Base-by-base conservation (phyloP, 92 coral and sea anemone genomes). In the Zoanthus solanderi region DNA sequence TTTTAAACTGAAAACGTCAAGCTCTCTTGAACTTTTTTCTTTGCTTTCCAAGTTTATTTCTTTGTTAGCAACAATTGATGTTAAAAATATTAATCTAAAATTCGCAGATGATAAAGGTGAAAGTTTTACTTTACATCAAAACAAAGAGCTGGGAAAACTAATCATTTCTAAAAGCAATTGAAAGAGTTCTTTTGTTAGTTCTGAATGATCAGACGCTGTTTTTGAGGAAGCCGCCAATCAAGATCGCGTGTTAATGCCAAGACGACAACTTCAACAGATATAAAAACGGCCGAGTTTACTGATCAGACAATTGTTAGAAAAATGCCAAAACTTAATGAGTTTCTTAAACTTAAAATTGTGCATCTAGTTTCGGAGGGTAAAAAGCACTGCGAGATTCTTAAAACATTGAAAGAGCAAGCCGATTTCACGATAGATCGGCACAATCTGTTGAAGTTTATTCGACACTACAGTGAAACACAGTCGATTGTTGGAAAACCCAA, bases 401-500 rank as follows among this genome's bases (percentile, higher is more conserved):
- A 37, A 4, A 69, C 34, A 31, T 29, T 69, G 75, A 17, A 69
- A 17, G 75, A 69, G 47, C 75, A 69, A 69, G 75, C 28, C 42
- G 0, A 4, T 23, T 69, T 69, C 30, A 23, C 30, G 13, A 69
- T 69, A 8, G 75, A 69, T 69, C 34, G 47, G 46, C 47, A 69
- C 75, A 69, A 69, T 31, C 34, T 69, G 75, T 18, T 14, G 47
- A 69, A 31, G 46, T 69, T 69, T 23, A 69, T 69, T 37, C n/a
- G 47, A 23, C 47, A 37, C 9, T 69, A 69, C 75, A 29, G 46
- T 23, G 75, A 69, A 69, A 69, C 75, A 17, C 75, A 32, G 75
- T 69, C 75, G 45, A 69, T 69, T n/a, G 47, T 69, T 69, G 74
- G 45, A n/a, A 69, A 69, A 9, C 46, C 74, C 44, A 69, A 34